Conservation (phyloP, 1,140 invertebrate species). For the Hetaerina americana region DNA sequence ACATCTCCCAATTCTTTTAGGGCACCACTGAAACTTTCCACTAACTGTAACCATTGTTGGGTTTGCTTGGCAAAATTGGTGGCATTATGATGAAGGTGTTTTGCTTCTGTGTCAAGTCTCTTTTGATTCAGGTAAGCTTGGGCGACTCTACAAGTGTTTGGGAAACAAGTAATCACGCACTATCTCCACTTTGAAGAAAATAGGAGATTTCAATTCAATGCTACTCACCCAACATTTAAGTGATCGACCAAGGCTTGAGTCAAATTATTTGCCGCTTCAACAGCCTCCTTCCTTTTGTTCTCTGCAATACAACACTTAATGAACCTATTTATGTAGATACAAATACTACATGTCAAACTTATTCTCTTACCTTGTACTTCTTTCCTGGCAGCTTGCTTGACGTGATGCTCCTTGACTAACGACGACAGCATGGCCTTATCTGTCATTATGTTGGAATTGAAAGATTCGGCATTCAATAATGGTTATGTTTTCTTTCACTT, state of each 20-base stretch:
- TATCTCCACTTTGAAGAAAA: background rate
- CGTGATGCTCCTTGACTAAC: slow-evolving; percentile 78
- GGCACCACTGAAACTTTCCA: slow-evolving; percentile 90
- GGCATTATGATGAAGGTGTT: slow-evolving; percentile 87
- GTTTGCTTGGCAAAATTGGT: slow-evolving; percentile 93
- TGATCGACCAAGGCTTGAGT: slow-evolving; percentile 93
- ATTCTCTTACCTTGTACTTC: slow-evolving; percentile 58
- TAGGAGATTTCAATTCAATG: background rate
- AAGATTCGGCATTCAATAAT: background rate
- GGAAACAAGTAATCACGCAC: slow-evolving; percentile 4
- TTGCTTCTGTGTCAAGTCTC: slow-evolving; percentile 90
- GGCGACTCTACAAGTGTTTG: slow-evolving; percentile 56
- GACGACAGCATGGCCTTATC: slow-evolving; percentile 57
- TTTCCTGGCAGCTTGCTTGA: slow-evolving; percentile 57
- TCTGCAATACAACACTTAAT: slow-evolving; percentile 43
- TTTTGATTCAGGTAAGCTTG: slow-evolving; percentile 98
- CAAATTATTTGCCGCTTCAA: slow-evolving; percentile 77
- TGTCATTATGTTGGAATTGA: background rate
- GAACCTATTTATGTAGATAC: background rate
- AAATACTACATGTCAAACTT: background rate
- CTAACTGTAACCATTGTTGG: slow-evolving; percentile 85
- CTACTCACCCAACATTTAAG: slow-evolving; percentile 83
- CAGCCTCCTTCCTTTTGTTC: slow-evolving; percentile 82
- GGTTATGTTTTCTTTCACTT: background rate
- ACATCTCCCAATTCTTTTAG: slow-evolving; percentile 98